Conservation (phyloP, 2,888 invertebrate genomes). For the Catocala fraxini region DNA sequence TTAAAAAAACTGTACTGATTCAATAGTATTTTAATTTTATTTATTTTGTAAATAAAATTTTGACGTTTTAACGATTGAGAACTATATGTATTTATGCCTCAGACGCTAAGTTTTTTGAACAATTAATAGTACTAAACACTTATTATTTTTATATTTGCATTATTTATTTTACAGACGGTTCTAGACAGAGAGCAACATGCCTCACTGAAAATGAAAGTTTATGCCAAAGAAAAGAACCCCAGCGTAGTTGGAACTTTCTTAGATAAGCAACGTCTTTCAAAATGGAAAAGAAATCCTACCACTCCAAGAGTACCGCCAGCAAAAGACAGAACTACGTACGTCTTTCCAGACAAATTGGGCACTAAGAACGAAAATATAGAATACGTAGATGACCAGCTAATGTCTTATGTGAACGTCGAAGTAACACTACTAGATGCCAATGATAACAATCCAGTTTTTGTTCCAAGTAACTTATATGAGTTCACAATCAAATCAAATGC, state of each 20-base stretch:
- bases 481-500: slow-evolving; percentile 91
- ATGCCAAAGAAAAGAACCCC: slow-evolving; percentile 92
- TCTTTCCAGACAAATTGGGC: slow-evolving; percentile 81
- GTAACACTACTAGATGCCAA: slow-evolving; percentile 95
- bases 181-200: slow-evolving; percentile 93
- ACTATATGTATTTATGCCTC: too few species aligned
- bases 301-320: slow-evolving; percentile 56
- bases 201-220: slow-evolving; percentile 91
- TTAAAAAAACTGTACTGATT: too few species aligned
- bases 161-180: slow-evolving; percentile 84
- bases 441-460: slow-evolving; percentile 96
- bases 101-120: too few species aligned
- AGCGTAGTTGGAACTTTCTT: slow-evolving; percentile 88
- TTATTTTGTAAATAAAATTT: too few species aligned
- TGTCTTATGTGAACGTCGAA: slow-evolving; percentile 91
- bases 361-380: slow-evolving; percentile 78
- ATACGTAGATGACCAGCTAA: slow-evolving; percentile 77
- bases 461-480: slow-evolving; percentile 94
- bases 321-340: slow-evolving; percentile 80
- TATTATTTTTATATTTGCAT: background rate
- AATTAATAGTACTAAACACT: background rate
- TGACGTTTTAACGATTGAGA: too few species aligned
- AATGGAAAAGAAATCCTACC: slow-evolving; percentile 73
- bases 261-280: slow-evolving; percentile 76
- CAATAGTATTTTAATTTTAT: too few species aligned